Evolutionary conservation across 2,113 vertebrate species (phyloP), one percentile per base, ranked within the genome.

Genomic region (Oriolus oriolus): DNA sequence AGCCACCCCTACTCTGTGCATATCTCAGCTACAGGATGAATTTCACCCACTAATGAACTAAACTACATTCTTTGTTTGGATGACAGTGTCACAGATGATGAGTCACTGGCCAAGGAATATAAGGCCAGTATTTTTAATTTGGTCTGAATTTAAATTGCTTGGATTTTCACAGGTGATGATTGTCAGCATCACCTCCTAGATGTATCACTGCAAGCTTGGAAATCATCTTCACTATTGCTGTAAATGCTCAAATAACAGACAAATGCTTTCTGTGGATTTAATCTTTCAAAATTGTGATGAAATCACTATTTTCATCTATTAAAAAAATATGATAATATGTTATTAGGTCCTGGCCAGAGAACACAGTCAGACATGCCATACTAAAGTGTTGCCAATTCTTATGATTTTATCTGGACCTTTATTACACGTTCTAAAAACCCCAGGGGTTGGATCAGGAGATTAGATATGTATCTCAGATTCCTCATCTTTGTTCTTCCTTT

Each of bases 401-500:
- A 74, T 77, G 92, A 93, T 94, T 94, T 94, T 90, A 96, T 91
- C 90, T 93, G 73, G 59, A 35, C 45, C 63, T 94, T 89, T 94
- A 94, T 94, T 94, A 81, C 66, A 80, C 56, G 73, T 61, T 91
- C 91, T 89, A 49, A 94, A 95, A 94, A 47, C 23, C 59, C 54
- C 81, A 93, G 87, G 93, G 84, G 89, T 91, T 16, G 37, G 84
- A 94, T 89, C 81, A 16, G 71, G 92, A 77, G 84, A 94, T 91
- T 91, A 94, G 84, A 94, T 87, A 91, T 61, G 80, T 77, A 91
- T 94, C 87, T 96, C 90, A 81, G 49, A 59, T 95, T 96, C 66
- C 87, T 89, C 7, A 21, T 64, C 77, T 93, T 95, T 91, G 71
- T 94, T 96, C 93, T 94, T 84, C 56, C 63, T 95, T 89, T 87